Evolutionary conservation across 2,113 vertebrate species (phyloP), one percentile per base, ranked within the genome.

Genomic region (Actenoides lindsayi): DNA sequence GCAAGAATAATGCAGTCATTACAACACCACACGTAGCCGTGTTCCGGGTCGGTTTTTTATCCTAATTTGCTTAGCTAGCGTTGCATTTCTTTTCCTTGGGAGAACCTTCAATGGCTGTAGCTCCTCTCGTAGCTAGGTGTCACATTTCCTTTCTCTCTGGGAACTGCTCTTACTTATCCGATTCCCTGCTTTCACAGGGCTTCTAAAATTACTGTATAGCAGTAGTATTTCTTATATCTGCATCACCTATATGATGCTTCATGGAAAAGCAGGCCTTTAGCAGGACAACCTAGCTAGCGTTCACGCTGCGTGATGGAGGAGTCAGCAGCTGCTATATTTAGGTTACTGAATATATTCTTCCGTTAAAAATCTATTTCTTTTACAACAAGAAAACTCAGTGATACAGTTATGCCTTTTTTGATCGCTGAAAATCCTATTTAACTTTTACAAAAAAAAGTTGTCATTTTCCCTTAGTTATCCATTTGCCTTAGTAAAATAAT

Each of bases 271-370:
- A 71, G 60, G 51, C 60, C 68, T 71, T 83, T 89, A 79, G 79
- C 90, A 96, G 73, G 88, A 86, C 64, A 92, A 90, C 74, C 68
- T 53, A 86, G 82, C 41, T 87, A 37, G 31, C 59, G 68, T 86
- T 94, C 90, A 83, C 79, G 48, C 85, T 90, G 85, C 89, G 94
- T 96, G 95, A 95, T 83, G 85, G 71, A 96, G 85, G 83, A 96
- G 88, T 79, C 76, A 90, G 93, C 68, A 93, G 79, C 75, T 93
- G 93, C 92, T 90, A 81, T 74, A 92, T 95, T 95, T 92, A 96
- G 85, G 39, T 37, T 48, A 64, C 30, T 60, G 56, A 89, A 75
- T 51, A 76, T 27, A 57, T 78, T 71, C 35, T 62, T 69, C 54
- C 27, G 56, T 89, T 93, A 85, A 60, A 88, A 75, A 92, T 53